Conservation (phyloP, 2,113 vertebrate genomes). For the Sphyrna mokarran region DNA sequence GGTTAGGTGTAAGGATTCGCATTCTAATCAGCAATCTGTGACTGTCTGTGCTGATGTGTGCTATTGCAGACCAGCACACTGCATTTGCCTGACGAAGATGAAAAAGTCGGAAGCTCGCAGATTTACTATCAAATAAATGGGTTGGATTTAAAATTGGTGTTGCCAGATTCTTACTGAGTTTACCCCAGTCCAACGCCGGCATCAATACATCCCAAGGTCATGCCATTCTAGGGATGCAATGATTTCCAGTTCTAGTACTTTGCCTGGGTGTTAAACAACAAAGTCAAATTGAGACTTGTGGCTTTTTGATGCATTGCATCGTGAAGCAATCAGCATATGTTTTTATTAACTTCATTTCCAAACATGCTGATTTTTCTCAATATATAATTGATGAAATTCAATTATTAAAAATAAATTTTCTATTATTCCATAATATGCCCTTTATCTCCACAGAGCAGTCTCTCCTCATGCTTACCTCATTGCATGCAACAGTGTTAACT, state of each 20-base stretch:
- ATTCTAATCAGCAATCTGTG: no score
- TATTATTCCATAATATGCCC: not conserved
- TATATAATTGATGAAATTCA: not conserved
- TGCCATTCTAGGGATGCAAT: not conserved
- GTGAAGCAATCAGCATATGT: not conserved
- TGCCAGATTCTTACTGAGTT: no score
- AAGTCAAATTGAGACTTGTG: not conserved
- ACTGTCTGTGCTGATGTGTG: no score
- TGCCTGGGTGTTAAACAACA: not conserved
- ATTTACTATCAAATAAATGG: no score
- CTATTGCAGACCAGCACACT: no score
- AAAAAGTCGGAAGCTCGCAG: no score
- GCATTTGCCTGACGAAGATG: no score
- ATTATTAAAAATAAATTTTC: not conserved
- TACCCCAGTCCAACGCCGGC: no score
- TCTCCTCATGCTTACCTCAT: not conserved
- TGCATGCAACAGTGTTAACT: not conserved
- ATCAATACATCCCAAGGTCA: no score
- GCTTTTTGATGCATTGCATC: not conserved
- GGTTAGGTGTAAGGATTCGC: no score
- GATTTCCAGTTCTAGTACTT: not conserved
- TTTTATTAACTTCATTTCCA: not conserved
- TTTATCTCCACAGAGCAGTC: not conserved
- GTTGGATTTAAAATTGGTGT: no score
- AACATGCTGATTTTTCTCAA: not conserved